Conservation (phyloP, 2,797 vertebrate species). For the Gastrophryne carolinensis region DNA sequence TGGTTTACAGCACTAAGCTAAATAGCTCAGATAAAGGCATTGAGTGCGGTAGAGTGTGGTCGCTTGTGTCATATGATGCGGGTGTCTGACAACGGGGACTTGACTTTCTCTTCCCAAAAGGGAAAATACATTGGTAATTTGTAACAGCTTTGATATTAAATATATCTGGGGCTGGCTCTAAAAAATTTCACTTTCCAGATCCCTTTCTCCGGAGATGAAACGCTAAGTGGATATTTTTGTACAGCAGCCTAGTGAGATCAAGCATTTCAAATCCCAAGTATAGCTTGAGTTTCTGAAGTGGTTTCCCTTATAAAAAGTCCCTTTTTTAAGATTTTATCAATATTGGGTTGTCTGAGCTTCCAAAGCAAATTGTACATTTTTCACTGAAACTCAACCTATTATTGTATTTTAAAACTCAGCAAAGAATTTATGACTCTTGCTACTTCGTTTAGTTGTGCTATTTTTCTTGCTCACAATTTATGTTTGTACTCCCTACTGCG, state of each 20-base stretch:
- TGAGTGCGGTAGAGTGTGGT: neutral
- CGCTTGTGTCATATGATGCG: neutral
- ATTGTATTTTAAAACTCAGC: constrained; percentile 31
- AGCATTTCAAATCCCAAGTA: constrained; percentile 10
- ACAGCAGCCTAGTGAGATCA: constrained; percentile 1
- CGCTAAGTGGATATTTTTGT: neutral
- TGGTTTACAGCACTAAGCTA: neutral
- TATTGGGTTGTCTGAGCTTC: constrained; percentile 41
- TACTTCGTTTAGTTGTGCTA: constrained; percentile 37
- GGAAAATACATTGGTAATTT: constrained; percentile 20
- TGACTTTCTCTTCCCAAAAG: constrained; percentile 10
- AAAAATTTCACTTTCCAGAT: constrained; percentile 14
- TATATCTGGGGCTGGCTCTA: constrained; percentile 27
- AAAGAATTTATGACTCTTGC: constrained; percentile 39
- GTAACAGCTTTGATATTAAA: constrained; percentile 33
- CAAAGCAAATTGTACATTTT: constrained; percentile 22
- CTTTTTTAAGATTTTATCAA: constrained; percentile 41
- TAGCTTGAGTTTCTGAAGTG: neutral
- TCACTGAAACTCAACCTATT: constrained; percentile 33
- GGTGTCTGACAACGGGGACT: neutral
- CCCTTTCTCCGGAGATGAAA: constrained; percentile 6
- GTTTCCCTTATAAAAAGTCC: constrained; percentile 2
- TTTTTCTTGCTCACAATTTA: constrained; percentile 43
- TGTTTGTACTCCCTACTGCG: constrained; percentile 32
- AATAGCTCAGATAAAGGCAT: neutral